Percentiles rank a stretch among this genome's conserved stretches.
Conservation (phyloP, 2,797 vertebrate genomes). For the Bradypus variegatus region DNA sequence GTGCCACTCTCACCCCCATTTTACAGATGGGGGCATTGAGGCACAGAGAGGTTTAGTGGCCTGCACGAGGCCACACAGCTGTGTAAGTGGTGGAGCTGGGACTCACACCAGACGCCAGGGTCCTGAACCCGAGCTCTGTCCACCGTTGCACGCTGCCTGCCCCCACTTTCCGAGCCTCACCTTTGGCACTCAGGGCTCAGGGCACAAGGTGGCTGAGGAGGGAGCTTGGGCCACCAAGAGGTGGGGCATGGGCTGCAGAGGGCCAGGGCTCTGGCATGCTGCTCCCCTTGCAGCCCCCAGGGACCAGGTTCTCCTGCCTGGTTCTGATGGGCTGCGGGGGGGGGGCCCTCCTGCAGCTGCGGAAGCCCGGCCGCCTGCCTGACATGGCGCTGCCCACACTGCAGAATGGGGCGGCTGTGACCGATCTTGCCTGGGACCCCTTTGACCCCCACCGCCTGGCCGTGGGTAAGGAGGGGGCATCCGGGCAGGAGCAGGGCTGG, state of each 20-base stretch:
- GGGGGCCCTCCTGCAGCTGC: constrained; percentile 74
- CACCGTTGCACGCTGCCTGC: neutral
- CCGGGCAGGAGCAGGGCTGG: neutral
- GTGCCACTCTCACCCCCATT: neutral
- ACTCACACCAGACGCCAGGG: neutral
- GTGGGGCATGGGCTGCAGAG: neutral
- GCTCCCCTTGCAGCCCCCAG: neutral
- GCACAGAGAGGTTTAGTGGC: constrained; percentile 31
- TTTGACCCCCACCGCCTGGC: constrained; percentile 82
- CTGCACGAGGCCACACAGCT: neutral
- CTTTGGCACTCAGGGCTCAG: neutral
- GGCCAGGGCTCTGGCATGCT: neutral
- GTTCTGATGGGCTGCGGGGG: neutral
- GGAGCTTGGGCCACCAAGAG: neutral
- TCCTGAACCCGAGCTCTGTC: neutral
- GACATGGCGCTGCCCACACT: constrained; percentile 84
- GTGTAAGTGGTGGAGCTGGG: constrained; percentile 38
- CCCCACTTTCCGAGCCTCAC: constrained; percentile 9
- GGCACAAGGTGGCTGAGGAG: neutral
- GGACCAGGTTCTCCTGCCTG: neutral
- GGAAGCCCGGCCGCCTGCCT: constrained; percentile 83
- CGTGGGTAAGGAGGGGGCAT: constrained; percentile 77
- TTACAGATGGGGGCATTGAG: constrained; percentile 43
- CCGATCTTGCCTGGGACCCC: constrained; percentile 91
- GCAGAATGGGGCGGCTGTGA: constrained; percentile 84